These are phyloP conservation scores for Sebastes iracundus DNA, from an alignment of 2,797 vertebrate species.

Conservation along the genomic window DNA sequence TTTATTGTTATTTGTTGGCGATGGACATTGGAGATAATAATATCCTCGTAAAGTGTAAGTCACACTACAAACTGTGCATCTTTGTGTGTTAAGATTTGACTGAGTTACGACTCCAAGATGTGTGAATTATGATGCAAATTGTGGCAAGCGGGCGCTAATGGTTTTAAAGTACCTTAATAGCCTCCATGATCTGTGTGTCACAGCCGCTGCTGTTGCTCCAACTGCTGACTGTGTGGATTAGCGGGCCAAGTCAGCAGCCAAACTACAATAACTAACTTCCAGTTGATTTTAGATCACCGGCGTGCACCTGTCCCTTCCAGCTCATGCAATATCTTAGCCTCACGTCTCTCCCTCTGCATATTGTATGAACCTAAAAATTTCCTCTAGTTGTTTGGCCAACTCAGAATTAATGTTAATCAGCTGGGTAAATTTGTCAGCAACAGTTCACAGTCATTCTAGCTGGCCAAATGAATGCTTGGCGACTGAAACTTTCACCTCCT, in stretches of 20 bases:
- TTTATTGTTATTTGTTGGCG: not conserved
- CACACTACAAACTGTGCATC: not conserved
- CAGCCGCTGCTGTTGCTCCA: not conserved
- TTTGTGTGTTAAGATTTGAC: not conserved
- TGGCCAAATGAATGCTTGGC: not conserved
- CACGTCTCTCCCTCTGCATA: not conserved
- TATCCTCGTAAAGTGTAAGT: not conserved
- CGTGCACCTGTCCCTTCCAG: not conserved
- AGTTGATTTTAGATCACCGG: not conserved
- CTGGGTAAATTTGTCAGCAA: not conserved
- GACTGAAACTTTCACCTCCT: not conserved
- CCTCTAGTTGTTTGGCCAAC: not conserved
- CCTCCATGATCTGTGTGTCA: not conserved
- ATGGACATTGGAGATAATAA: not conserved
- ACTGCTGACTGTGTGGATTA: constrained; percentile 8
- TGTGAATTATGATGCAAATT: not conserved
- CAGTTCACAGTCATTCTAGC: not conserved
- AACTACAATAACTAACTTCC: constrained; percentile 3
- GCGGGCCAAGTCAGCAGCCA: not conserved
- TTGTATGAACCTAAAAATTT: not conserved
- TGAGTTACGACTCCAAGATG: not conserved
- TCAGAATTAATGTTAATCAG: not conserved
- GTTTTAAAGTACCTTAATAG: not conserved
- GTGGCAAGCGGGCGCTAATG: not conserved
- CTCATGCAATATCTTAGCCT: not conserved